Percentiles rank a stretch among this genome's conserved stretches.
Conservation (phyloP, 2,888 invertebrate species). For the Tineola bisselliella region DNA sequence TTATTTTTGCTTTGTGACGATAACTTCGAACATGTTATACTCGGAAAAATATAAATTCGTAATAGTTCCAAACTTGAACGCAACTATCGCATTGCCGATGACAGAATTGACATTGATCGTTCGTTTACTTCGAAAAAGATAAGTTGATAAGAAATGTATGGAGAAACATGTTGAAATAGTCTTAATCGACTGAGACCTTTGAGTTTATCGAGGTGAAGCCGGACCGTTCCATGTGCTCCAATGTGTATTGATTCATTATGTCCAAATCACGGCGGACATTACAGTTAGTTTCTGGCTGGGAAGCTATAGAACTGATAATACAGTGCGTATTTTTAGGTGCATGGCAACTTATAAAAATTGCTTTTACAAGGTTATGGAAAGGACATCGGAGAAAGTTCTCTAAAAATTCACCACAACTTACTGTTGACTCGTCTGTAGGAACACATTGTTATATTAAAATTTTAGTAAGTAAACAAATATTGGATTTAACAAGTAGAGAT, state of each 20-base stretch:
- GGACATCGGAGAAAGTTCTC: constrained; percentile 41
- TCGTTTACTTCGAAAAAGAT: constrained; percentile 27
- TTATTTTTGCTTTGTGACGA: no score
- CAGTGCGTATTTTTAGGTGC: constrained; percentile 44
- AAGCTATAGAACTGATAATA: constrained; percentile 42
- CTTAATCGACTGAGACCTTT: constrained; percentile 28
- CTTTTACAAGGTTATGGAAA: constrained; percentile 48
- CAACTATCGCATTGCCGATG: not conserved
- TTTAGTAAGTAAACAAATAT: constrained; percentile 32
- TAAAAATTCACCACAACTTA: constrained; percentile 35
- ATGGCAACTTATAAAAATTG: constrained; percentile 46
- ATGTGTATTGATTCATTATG: not conserved
- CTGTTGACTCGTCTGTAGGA: constrained; percentile 51
- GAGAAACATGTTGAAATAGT: constrained; percentile 4
- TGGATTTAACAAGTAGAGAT: not conserved
- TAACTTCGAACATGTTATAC: no score
- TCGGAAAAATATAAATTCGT: no score
- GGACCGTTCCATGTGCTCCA: not conserved
- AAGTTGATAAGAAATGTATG: constrained; percentile 32
- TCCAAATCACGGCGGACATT: constrained; percentile 32
- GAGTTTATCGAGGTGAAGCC: constrained; percentile 23
- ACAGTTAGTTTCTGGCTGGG: constrained; percentile 45
- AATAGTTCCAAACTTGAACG: not conserved
- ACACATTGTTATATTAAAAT: constrained; percentile 58
- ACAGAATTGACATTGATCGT: constrained; percentile 14